phyloP scores from a whole-genome alignment of 1,140 invertebrate species.

The Chironomus striatipennis region DNA sequence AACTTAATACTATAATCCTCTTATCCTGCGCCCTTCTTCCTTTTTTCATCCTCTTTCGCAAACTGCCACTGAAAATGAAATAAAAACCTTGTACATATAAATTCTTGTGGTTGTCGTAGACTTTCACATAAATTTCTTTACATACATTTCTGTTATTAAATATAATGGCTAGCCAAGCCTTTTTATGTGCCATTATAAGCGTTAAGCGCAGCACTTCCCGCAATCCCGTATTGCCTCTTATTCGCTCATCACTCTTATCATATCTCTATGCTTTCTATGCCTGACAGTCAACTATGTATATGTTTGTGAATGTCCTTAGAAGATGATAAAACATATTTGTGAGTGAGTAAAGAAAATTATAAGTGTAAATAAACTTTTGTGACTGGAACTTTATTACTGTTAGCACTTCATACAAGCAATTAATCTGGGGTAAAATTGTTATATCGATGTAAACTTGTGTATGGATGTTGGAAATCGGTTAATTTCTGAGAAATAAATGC shows the following conservation, averaged over 20 bases:
- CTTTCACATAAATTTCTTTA: not conserved
- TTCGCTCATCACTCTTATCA: not conserved
- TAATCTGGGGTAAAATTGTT: too few species aligned
- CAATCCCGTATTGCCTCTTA: not conserved
- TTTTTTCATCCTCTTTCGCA: not conserved
- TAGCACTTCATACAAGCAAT: not conserved
- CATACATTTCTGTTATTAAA: constrained; percentile 18
- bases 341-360: constrained; percentile 15
- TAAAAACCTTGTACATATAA: not conserved
- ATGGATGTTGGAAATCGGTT: too few species aligned
- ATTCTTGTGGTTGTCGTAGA: not conserved
- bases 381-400: not conserved
- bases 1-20: constrained; percentile 21
- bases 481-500: too few species aligned
- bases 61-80: not conserved
- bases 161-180: constrained; percentile 1
- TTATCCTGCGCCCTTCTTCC: constrained; percentile 16
- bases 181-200: constrained; percentile 16
- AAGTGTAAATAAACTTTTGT: constrained; percentile 17
- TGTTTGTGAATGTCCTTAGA: not conserved
- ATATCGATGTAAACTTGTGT: too few species aligned
- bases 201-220: constrained; percentile 3
- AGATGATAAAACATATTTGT: constrained; percentile 8
- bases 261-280: not conserved
- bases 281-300: not conserved